Conservation (phyloP, 35 echinoderm and acorn worm species). For the Amphiura filiformis region DNA sequence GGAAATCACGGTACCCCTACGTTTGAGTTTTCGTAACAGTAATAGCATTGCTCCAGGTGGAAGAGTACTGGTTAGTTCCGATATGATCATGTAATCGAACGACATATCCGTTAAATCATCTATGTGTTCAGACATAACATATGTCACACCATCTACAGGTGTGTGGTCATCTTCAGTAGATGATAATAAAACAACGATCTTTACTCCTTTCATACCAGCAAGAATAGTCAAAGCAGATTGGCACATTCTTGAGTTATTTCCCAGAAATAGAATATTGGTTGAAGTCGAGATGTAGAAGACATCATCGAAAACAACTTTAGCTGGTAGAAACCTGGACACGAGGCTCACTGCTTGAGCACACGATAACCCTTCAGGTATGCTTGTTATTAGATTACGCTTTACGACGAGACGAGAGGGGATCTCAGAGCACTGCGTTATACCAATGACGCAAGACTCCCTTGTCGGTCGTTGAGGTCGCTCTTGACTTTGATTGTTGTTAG, state of each 20-base stretch:
- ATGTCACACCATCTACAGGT: not conserved
- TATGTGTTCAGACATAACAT: not conserved
- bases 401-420: not conserved
- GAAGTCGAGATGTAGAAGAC: not conserved
- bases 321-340: not conserved
- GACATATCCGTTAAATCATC: not conserved
- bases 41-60: not conserved
- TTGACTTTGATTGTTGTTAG: not conserved
- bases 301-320: not conserved
- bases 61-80: not conserved
- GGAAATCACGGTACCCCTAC: not conserved
- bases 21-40: not conserved
- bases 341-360: not conserved
- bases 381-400: not conserved
- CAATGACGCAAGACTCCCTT: not conserved
- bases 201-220: not conserved
- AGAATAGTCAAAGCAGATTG: not conserved
- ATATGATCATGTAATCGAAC: slow-evolving; percentile 10
- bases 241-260: not conserved
- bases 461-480: not conserved
- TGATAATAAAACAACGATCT: not conserved
- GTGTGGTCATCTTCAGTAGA: not conserved
- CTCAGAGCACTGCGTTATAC: not conserved
- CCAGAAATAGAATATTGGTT: not conserved
- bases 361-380: not conserved